phyloP scores from a whole-genome alignment of 2,888 invertebrate genomes.

The Diloba caeruleocephala region DNA sequence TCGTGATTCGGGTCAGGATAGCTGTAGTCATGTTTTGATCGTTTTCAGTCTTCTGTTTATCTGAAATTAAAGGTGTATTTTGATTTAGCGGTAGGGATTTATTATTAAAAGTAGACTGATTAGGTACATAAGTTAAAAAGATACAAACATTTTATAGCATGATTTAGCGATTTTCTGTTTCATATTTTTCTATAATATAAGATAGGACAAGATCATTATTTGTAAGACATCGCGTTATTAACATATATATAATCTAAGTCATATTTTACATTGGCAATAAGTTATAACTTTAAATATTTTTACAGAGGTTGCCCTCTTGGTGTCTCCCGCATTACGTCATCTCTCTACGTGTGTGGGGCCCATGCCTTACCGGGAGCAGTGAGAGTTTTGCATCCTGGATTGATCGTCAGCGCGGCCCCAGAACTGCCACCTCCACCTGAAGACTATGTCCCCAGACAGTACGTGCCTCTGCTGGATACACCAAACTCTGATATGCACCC shows the following conservation, averaged over 20 bases:
- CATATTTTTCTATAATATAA: no score
- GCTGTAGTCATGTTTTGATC: constrained; percentile 55
- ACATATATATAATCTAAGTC: no score
- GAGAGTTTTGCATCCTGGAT: constrained; percentile 91
- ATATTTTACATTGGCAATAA: neutral
- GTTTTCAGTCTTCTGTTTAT: constrained; percentile 38
- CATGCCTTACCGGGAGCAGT: constrained; percentile 92
- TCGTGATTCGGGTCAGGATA: constrained; percentile 64
- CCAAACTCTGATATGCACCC: constrained; percentile 92
- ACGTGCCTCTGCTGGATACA: constrained; percentile 93
- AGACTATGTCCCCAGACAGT: constrained; percentile 90
- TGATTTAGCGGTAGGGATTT: neutral
- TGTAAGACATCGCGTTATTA: no score
- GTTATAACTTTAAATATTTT: constrained; percentile 39
- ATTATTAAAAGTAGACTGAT: no score
- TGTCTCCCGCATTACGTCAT: constrained; percentile 92
- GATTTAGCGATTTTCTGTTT: no score
- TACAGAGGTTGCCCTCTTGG: constrained; percentile 87
- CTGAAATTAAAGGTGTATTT: constrained; percentile 18
- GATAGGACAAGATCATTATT: no score
- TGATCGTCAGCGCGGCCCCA: constrained; percentile 94
- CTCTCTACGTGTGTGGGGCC: constrained; percentile 94
- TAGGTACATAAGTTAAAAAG: no score
- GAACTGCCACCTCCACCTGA: constrained; percentile 93
- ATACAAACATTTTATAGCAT: no score